phyloP scores from a whole-genome alignment of 1,140 invertebrate genomes.

The Oedothorax gibbosus region DNA sequence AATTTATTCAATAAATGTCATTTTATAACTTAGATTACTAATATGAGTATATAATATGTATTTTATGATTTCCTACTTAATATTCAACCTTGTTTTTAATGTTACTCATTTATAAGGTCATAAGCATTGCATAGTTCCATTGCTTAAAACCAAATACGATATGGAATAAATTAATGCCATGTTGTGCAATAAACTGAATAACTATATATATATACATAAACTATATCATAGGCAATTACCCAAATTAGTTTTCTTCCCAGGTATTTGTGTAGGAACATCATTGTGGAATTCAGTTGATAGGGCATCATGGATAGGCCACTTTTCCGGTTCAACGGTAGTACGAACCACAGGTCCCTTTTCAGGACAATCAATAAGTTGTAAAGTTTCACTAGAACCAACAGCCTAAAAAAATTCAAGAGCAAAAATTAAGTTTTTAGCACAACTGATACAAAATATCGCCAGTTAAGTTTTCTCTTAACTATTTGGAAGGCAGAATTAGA shows the following conservation, averaged over 20 bases:
- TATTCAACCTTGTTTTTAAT: too few relatives aligned
- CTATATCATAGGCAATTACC: too few relatives aligned
- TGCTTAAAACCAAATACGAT: not conserved
- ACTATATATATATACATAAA: too few relatives aligned
- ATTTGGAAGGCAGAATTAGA: not conserved
- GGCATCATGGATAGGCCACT: constrained; percentile 63
- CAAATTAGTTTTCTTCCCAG: constrained; percentile 65
- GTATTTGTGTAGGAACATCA: constrained; percentile 87
- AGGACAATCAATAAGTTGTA: constrained; percentile 33
- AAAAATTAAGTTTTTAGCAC: not conserved
- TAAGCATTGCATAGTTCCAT: not conserved
- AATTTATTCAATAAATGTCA: too few relatives aligned
- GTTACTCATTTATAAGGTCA: too few relatives aligned
- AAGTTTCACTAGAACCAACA: constrained; percentile 29
- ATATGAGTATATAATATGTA: too few relatives aligned
- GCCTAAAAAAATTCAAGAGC: constrained; percentile 3
- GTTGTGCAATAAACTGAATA: not conserved
- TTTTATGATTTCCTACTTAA: too few relatives aligned
- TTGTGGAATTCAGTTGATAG: constrained; percentile 76
- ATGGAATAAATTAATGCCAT: not conserved
- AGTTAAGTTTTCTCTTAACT: too few relatives aligned
- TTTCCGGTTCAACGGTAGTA: constrained; percentile 77
- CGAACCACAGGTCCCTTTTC: constrained; percentile 82
- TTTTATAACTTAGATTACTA: too few relatives aligned
- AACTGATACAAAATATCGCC: too few relatives aligned